Base-by-base conservation (phyloP, 1,140 invertebrate species). In the Hydropsyche tenuis region DNA sequence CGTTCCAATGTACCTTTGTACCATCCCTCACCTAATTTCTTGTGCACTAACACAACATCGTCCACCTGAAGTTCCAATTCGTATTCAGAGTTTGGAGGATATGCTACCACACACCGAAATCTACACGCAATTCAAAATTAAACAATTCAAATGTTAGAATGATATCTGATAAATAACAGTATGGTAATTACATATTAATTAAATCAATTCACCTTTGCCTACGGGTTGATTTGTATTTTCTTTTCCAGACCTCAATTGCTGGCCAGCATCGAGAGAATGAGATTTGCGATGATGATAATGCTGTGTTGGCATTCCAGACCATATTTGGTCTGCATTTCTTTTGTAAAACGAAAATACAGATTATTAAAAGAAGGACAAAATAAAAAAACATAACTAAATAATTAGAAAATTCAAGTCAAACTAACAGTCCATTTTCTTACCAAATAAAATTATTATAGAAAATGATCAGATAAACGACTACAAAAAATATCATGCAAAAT, bases 21-120 rank as follows among this genome's bases (percentile, higher is more conserved):
- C 96, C 96, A 98, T 12, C 96, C 96, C 80, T 97, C 96, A 23
- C 96, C 95, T 43, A 95, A 89, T 81, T 96, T 97, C 78, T 94
- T 94, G 80, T 94, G 93, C 2, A 97, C 95, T 78, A 94, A 92
- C 69, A 97, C 94, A 64, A 97, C 91, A 80, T 98, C 96, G 22
- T 95, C 94, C 16, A 96, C 89, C 75, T 93, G 92, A 0, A 98
- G 85, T 80, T 96, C 94, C 73, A 97, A 79, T 82, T 97, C 95
- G 80, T 95, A 94, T 76, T 97, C 95, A 75, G 93, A 95, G 80
- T 97, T 96, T 0, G 96, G 94, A n/a, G 96, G 96, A 86, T 97
- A 98, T 6, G 95, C 93, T 22, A 94, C 93, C 75, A 96, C 93
- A 82, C 96, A 97, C 30, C 94, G 90, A 80, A 94, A 97, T 84